Evolutionary conservation across 2,888 invertebrate genomes (phyloP).

Genomic region (Aethes cnicana): DNA sequence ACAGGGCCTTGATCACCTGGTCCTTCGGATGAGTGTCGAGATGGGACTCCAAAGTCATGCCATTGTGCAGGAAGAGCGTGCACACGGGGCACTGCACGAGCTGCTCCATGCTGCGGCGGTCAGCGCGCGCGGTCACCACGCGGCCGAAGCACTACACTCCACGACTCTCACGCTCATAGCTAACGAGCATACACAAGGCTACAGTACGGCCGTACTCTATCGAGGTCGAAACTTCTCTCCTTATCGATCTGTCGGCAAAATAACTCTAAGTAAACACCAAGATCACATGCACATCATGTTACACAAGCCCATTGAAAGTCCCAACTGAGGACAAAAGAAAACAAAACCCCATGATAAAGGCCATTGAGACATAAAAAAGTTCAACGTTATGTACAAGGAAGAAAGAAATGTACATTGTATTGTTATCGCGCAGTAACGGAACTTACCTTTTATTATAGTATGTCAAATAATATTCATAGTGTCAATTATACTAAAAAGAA

Average conservation of each 20-base stretch:
- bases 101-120: slow-evolving; percentile 65
- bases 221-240: slow-evolving; percentile 65
- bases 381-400: slow-evolving; percentile 58
- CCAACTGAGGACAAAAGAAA: slow-evolving; percentile 78
- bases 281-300: slow-evolving; percentile 52
- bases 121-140: slow-evolving; percentile 51
- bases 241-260: slow-evolving; percentile 80
- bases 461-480: slow-evolving; percentile 72
- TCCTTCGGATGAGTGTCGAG: slow-evolving; percentile 94
- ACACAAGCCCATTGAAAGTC: slow-evolving; percentile 67
- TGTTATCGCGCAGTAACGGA: slow-evolving; percentile 40
- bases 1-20: slow-evolving; percentile 92
- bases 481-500: slow-evolving; percentile 54
- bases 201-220: slow-evolving; percentile 64
- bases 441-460: slow-evolving; percentile 61
- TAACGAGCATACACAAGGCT: slow-evolving; percentile 65
- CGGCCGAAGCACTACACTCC: slow-evolving; percentile 55
- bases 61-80: slow-evolving; percentile 91
- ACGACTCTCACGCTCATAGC: slow-evolving; percentile 72
- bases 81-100: slow-evolving; percentile 90
- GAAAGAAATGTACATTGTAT: slow-evolving; percentile 54
- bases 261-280: slow-evolving; percentile 60
- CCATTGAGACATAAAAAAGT: slow-evolving; percentile 81
- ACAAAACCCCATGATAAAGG: slow-evolving; percentile 80
- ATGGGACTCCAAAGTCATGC: slow-evolving; percentile 90